Percentiles rank a stretch among this genome's conserved stretches.
phyloP scores from a whole-genome alignment of 2,888 invertebrate genomes.

The Cetonia aurata region DNA sequence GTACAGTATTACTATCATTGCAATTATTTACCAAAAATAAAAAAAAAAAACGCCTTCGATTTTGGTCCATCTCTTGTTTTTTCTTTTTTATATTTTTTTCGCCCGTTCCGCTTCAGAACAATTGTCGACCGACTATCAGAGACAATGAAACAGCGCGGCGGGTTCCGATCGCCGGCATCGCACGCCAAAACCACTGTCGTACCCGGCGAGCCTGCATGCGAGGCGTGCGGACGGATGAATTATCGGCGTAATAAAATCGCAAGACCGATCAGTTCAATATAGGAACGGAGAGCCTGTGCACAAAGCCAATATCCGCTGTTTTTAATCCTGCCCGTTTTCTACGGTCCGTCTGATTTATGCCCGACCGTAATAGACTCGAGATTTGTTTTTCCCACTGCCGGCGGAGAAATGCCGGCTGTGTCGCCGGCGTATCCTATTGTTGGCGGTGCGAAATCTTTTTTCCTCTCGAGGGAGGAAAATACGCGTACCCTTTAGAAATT shows the following conservation, averaged over 20 bases:
- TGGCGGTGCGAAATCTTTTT: not conserved
- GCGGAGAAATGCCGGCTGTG: not conserved
- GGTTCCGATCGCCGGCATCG: not conserved
- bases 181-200: slow-evolving; percentile 8
- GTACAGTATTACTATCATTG: no score
- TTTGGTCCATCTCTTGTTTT: no score
- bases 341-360: slow-evolving; percentile 26
- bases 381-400: slow-evolving; percentile 26
- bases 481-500: slow-evolving; percentile 12
- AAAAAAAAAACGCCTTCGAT: not conserved
- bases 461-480: not conserved
- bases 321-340: slow-evolving; percentile 35
- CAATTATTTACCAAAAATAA: not conserved
- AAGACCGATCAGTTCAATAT: slow-evolving; percentile 39
- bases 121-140: slow-evolving; percentile 4
- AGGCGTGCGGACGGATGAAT: slow-evolving; percentile 23
- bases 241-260: slow-evolving; percentile 37
- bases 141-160: slow-evolving; percentile 12
- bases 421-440: not conserved
- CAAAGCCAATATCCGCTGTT: slow-evolving; percentile 40
- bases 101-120: not conserved
- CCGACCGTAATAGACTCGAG: slow-evolving; percentile 33
- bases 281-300: slow-evolving; percentile 9
- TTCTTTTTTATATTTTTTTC: no score
- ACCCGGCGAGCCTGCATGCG: slow-evolving; percentile 9